Percentiles rank a stretch among this genome's conserved stretches.
These are phyloP conservation scores for Lycia hirtaria DNA, from an alignment of 2,888 invertebrate species.

Conservation along the genomic window DNA sequence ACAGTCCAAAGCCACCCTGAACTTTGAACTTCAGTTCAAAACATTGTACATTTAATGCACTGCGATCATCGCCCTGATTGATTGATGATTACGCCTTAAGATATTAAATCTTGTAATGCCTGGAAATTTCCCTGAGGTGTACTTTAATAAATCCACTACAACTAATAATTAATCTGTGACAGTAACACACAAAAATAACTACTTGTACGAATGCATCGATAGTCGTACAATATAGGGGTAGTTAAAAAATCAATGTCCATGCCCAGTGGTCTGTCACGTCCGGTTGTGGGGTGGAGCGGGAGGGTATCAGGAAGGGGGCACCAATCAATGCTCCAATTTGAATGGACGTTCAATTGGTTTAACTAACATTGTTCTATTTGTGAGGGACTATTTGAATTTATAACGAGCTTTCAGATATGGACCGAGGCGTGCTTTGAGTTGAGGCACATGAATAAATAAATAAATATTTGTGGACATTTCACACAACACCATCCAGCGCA, in stretches of 20 bases:
- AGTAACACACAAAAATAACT: background rate
- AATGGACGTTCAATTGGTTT: conserved; percentile 26
- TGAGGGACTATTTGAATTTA: conserved; percentile 7
- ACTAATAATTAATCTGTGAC: background rate
- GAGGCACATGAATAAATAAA: no score
- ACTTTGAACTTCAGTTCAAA: no score
- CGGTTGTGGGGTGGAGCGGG: conserved; percentile 7
- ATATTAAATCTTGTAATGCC: no score
- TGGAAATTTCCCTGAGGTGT: no score
- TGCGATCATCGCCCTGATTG: no score
- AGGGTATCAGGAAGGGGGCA: background rate
- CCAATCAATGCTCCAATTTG: conserved; percentile 26
- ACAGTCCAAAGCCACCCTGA: no score
- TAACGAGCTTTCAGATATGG: background rate
- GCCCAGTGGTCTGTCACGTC: conserved; percentile 30
- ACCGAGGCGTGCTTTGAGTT: no score
- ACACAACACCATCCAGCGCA: no score
- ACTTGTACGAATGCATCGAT: conserved; percentile 19
- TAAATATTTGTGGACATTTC: no score
- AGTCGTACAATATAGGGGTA: conserved; percentile 19
- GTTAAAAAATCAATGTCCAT: conserved; percentile 38
- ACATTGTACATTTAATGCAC: no score
- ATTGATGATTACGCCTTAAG: no score
- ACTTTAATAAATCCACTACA: background rate
- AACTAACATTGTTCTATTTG: conserved; percentile 25